Evolutionary conservation across 2,797 vertebrate species (phyloP).

Genomic region (Crocodylus rhombifer): DNA sequence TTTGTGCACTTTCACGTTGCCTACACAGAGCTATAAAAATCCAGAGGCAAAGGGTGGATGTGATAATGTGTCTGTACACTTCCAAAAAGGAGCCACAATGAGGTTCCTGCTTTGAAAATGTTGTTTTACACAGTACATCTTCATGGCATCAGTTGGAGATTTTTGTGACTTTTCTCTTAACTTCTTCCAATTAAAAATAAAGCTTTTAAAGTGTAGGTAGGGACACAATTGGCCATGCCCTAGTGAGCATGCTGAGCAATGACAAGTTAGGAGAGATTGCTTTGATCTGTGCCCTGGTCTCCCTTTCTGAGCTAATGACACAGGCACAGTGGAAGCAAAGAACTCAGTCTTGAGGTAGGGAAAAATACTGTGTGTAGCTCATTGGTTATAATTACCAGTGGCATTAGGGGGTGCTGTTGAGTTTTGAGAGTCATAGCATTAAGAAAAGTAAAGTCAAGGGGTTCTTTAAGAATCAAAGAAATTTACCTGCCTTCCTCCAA

Average conservation of each 20-base stretch:
- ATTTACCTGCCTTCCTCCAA: background rate
- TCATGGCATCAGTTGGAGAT: constrained; percentile 8
- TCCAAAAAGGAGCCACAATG: background rate
- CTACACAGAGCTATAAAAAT: constrained; percentile 69
- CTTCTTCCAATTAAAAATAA: constrained; percentile 13
- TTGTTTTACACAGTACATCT: background rate
- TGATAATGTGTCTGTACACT: too few relatives aligned
- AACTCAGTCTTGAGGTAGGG: background rate
- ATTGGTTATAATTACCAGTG: background rate
- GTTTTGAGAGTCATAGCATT: background rate
- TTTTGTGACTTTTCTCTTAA: background rate
- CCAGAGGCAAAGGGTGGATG: background rate
- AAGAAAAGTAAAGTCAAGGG: background rate
- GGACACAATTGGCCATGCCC: background rate
- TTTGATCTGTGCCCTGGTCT: background rate
- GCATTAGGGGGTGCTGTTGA: background rate
- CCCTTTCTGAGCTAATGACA: background rate
- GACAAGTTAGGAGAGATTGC: background rate
- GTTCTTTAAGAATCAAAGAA: background rate
- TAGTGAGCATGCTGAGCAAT: background rate
- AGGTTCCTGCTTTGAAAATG: background rate
- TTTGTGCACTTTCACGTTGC: constrained; percentile 60
- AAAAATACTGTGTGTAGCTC: background rate
- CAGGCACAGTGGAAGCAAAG: background rate
- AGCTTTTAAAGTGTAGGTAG: background rate